Base-by-base conservation (phyloP, 2,797 vertebrate genomes). In the Poecilia gillii region DNA sequence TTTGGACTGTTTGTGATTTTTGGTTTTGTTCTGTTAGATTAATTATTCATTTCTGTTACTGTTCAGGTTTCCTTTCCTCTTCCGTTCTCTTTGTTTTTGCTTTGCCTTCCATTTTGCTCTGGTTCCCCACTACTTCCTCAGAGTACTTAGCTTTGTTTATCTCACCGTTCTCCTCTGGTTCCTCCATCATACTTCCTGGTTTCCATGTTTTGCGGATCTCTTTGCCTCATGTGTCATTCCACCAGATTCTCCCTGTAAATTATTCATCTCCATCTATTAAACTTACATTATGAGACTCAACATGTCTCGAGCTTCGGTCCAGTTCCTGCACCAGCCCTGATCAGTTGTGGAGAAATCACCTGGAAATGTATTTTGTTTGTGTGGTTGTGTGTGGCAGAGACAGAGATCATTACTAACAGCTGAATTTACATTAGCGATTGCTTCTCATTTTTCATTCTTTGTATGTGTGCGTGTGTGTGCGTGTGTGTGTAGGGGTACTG, bases 361-460 rank as follows among this genome's bases (percentile, higher is more conserved):
- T 36, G 74, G 62, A 83, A 84, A 76, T 49, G 74, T 70, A 31
- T 73, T 41, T 68, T 14, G 23, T 11, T 68, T 72, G 51, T 81
- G 77, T 78, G 77, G 59, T 47, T 72, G 62, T 55, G 66, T 51
- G 14, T 31, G 77, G 55, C 46, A 72, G 76, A 75, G 76, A 64
- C 73, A 68, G 78, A 83, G 85, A 93, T 93, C 88, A 91, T 76
- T 68, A 87, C 59, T 76, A 86, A 59, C 77, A 84, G 81, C 81
- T 85, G 81, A 89, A 86, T 86, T 79, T 91, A 87, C 91, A 92
- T 93, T 90, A 93, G 91, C 59, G 89, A 93, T 90, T 93, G 87
- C 70, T 89, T 82, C 53, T 81, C 64, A 82, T 84, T 85, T 45
- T 43, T 70, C 9, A 43, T 25, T 43, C 16, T 45, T 45, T 53